Conservation (phyloP, 2,888 invertebrate genomes). For the Pterobdella sp. region DNA sequence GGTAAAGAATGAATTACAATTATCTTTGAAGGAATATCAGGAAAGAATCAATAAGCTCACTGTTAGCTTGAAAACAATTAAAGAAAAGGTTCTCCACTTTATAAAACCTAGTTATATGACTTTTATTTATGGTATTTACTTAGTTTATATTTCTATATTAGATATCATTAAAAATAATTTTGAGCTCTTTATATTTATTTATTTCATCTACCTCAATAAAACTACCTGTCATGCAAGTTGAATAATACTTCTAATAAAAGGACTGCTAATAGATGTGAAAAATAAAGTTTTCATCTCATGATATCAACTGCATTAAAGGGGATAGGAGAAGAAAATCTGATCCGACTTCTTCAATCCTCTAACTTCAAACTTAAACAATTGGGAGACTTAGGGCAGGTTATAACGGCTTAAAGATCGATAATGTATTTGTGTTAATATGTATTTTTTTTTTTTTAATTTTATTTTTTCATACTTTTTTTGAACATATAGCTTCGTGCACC, state of each 20-base stretch:
- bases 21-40: not conserved
- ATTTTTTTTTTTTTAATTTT: too few relatives aligned
- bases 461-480: too few relatives aligned
- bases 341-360: not conserved
- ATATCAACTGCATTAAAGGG: not conserved
- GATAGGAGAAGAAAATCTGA: not conserved
- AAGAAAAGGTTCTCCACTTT: not conserved
- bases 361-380: not conserved
- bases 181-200: too few relatives aligned
- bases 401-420: too few relatives aligned
- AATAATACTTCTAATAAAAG: too few relatives aligned
- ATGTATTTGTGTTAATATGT: too few relatives aligned
- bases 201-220: too few relatives aligned
- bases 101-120: not conserved
- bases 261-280: too few relatives aligned
- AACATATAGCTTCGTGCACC: too few relatives aligned
- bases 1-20: not conserved
- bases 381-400: not conserved
- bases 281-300: too few relatives aligned
- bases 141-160: too few relatives aligned
- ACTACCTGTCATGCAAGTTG: not conserved
- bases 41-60: not conserved
- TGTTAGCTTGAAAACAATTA: not conserved
- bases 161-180: too few relatives aligned
- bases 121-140: not conserved